Evolutionary conservation across 2,797 vertebrate species (phyloP).

Genomic region (Sebastolobus altivelis): DNA sequence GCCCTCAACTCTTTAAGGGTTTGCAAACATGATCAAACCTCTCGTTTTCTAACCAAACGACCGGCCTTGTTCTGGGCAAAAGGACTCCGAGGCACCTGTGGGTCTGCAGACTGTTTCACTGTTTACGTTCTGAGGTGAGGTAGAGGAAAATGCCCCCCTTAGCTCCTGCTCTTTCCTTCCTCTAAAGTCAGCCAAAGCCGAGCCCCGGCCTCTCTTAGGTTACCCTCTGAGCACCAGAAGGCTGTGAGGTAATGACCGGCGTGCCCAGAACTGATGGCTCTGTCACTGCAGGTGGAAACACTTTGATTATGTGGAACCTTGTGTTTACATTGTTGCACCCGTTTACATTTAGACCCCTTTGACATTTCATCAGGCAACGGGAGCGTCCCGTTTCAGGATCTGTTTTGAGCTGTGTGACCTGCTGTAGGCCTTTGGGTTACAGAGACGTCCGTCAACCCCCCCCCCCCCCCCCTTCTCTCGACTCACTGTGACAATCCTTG

Average conservation of each 20-base stretch:
- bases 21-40: conserved; percentile 14
- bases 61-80: conserved; percentile 17
- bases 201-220: conserved; percentile 68
- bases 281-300: conserved; percentile 82
- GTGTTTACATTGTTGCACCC: conserved; percentile 75
- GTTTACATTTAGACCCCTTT: conserved; percentile 68
- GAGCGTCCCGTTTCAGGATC: conserved; percentile 66
- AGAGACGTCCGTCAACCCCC: conserved; percentile 34
- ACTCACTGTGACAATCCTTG: conserved; percentile 12
- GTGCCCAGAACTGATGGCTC: conserved; percentile 74
- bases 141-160: conserved; percentile 64
- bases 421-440: conserved; percentile 38
- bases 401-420: conserved; percentile 67
- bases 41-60: background rate
- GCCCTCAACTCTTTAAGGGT: conserved; percentile 1
- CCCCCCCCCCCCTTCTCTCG: background rate
- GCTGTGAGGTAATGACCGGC: conserved; percentile 72
- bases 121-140: conserved; percentile 69
- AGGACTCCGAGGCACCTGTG: conserved; percentile 32
- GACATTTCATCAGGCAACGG: conserved; percentile 63
- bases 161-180: conserved; percentile 38
- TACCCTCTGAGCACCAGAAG: conserved; percentile 64
- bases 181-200: conserved; percentile 41
- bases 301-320: conserved; percentile 74
- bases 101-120: conserved; percentile 61